Evolutionary conservation across 2,113 vertebrate genomes (phyloP), one percentile per base, ranked within the genome.

Genomic region (Aphelocoma coerulescens): DNA sequence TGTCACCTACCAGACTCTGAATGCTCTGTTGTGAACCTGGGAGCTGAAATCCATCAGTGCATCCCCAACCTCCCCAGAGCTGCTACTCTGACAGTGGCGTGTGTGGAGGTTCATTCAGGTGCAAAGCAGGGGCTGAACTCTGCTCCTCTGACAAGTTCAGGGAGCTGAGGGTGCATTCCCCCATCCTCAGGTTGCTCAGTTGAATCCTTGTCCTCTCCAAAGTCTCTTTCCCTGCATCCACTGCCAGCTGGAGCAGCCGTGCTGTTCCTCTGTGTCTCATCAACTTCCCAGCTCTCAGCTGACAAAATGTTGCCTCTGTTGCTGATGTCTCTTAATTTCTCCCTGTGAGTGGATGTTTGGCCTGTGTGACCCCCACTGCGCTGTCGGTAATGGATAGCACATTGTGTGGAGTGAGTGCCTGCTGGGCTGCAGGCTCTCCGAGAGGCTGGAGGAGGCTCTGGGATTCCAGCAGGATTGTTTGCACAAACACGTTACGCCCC

Each of bases 201-300:
- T 48, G 13, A 39, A 23, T 67, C 82, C 46, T 84, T 9, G 14
- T 44, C 33, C 30, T 61, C 28, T 59, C 61, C 52, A 24, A 32
- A 88, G 19, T 32, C 41, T 48, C 32, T 28, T 59, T 78, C 77
- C 62, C 75, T 52, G 43, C 55, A 59, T 44, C 55, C 33, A 0
- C 18, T 80, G 93, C 93, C 88, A 92, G 87, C 83, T 96, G 96
- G 93, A 93, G 72, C 61, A 63, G 76, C 61, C 52, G 52, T 35
- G 55, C 76, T 68, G 72, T 33, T 88, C 88, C 81, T 73, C 62
- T 89, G 92, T 0, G 0, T 61, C 86, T 68, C 91, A 41, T 89
- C 93, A 92, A 4, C 68, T 46, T n/a, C 4, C 39, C 73, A 67
- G 78, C 65, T 66, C 76, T 43, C 44, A 15, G 89, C 90, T 65